Evolutionary conservation across 2,113 vertebrate genomes (phyloP), one percentile per base, ranked within the genome.

Genomic region (Channa argus): DNA sequence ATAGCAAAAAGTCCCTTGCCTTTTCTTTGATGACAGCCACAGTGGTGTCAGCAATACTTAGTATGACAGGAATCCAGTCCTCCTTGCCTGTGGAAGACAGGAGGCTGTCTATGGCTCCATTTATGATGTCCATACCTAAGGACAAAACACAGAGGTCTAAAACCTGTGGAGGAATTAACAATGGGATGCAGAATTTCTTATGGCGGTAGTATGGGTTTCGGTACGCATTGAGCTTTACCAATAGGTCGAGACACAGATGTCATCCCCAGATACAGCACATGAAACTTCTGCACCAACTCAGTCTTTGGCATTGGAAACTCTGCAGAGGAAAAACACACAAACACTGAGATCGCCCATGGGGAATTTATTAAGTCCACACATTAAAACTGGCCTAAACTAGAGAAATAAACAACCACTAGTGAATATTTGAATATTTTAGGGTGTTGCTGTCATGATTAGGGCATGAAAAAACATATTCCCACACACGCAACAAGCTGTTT

Each of bases 271-370:
- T 99, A 99, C 78, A 95, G 92, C 74, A 99, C 97, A 9, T 96
- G 97, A 87, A 99, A 99, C 89, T 96, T 98, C 94, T 99, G 98
- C 24, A 99, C 97, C 91, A 97, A 80, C 90, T 99, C 97, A 0
- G 96, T 98, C 96, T 99, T 99, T 95, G 97, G 97, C 89, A 97
- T 96, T 80, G 98, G 98, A 83, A 99, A 99, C 94, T 99, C 98
- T 97, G 95, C 94, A 89, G 84, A 86, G 55, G 12, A 68, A 75
- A 66, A 71, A 71, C 38, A 71, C 10, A 63, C 45, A 60, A 43
- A 69, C 38, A 54, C 38, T 34, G 46, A 74, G 8, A 59, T 44
- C 2, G 1, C 51, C 65, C 8, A 3, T 33, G 12, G 74, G 63
- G 65, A 37, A 50, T 71, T 62, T 72, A 14, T 74, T 60, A 33